Evolutionary conservation across 2,888 invertebrate species (phyloP), one percentile per base, ranked within the genome.

Genomic region (Helobdella robusta): DNA sequence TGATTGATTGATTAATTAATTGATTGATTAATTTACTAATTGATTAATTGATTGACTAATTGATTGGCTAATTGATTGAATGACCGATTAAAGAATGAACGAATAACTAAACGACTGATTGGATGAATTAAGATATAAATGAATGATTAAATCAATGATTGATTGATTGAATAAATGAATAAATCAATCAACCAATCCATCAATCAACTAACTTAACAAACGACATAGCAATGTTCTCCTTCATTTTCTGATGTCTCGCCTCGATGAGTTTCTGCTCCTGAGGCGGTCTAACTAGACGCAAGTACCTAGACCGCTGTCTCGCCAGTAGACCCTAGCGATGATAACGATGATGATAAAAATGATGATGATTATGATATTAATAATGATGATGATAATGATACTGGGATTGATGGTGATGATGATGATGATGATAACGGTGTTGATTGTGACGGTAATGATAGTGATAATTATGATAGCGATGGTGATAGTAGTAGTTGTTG

Each of bases 241-340:
- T 77, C 67, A 78, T 73, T 25, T 73, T 74, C 64, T 73, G 73
- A 64, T 76, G 77, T 48, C 78, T 70, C 1, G 78, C 73, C 66
- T 77, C 75, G 36, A 76, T 75, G 52, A 78, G 72, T 50, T 75
- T 73, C 66, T 77, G 76, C 67, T 78, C 77, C 64, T 78, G 77
- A 5, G 78, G 78, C 5, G 78, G 78, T 59, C 78, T 69, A 4
- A 77, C 75, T 72, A 77, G 77, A 48, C 78, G 65, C 36, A 78
- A 69, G 66, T 78, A 77, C 28, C 78, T 68, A 1, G 78, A 78
- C 62, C 78, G 70, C 70, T 78, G 78, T 58, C 78, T 68, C 4
- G 75, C 77, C 5, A 76, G 75, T 15, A 77, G 74, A 35, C 75
- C 77, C 77, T 78, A 25, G 15, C n/a, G 11, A 8, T 20, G 6